Evolutionary conservation across 2,797 vertebrate species (phyloP), one percentile per base, ranked within the genome.

Genomic region (Falco naumanni): DNA sequence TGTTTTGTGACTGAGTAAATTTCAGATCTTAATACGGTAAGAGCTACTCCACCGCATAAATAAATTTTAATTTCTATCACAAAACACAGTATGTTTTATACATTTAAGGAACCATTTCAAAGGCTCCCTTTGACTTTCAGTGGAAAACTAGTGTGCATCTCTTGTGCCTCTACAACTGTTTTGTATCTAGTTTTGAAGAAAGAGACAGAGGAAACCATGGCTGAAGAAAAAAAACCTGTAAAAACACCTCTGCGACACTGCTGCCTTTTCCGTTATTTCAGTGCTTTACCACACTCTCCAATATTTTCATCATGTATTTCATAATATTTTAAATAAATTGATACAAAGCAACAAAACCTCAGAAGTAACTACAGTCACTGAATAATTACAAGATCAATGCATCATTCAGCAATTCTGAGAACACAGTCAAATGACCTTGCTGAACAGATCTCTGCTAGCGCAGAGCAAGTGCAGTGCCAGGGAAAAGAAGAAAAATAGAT

Each of bases 321-420:
- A 64, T 68, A 95, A 76, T 16, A 37, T 75, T 87, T 87, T 81
- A 91, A 95, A 92, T 80, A 87, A 93, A 93, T 59, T 93, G 81
- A 94, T 82, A 79, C 29, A 85, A 90, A 94, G 56, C 34, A 87
- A 66, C 43, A 90, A 94, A 80, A 68, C 9, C 19, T 70, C 86
- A 83, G 81, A 96, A 87, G 41, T 94, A 89, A 78, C 57, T 66
- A 90, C 51, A 71, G 41, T 50, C 60, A 59, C 75, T 87, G 78
- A 92, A 87, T 95, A 96, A 94, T 92, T 83, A 85, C 69, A 50
- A 95, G 61, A 95, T 80, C 75, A 65, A 85, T 80, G 59, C 60
- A 59, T 45, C 57, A 85, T 87, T 95, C 77, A 87, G 66, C 41
- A 76, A 56, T 89, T 93, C 70, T 82, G 59, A 79, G 51, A 88